Evolutionary conservation across 2,888 invertebrate species (phyloP), one percentile per base, ranked within the genome.

Genomic region (Crematogaster levior): DNA sequence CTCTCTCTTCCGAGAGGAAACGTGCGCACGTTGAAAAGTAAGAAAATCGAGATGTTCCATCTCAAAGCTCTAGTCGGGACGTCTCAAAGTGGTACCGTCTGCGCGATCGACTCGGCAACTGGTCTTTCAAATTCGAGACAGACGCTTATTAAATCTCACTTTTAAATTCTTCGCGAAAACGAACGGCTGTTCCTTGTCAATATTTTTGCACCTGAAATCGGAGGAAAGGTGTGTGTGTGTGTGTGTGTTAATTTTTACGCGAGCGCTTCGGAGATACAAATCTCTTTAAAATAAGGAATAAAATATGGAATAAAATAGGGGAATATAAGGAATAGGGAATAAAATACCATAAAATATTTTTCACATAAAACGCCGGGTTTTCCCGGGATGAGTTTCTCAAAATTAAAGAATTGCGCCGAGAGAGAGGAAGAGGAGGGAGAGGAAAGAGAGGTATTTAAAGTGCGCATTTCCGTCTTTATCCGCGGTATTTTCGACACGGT

Each of bases 401-500:
- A 37, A 10, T 66, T 34, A 37, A 37, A n/a, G 9, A 72, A 27
- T 15, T 24, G 21, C 12, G 73, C n/a, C n/a, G n/a, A 73, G 6
- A 27, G 37, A 34, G 12, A 51, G 10, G 15, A 12, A 34, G 15
- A 34, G 37, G 18, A 21, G 37, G 9, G 15, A n/a, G 40, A n/a
- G 40, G 21, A 40, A 24, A 30, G 40, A 24, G n/a, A 40, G 37
- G 6, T 34, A 18, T 72, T 43, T 34, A 18, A 79, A 34, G 12
- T 24, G 43, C 72, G 43, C 43, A 56, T 72, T 79, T 70, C 72
- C 56, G 21, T 21, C 40, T 61, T 70, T 53, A 43, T 72, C 43
- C 56, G 18, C 34, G n/a, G 56, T 34, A 56, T 56, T 53, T 72
- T 53, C 56, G 72, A 56, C 56, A 43, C 68, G 77, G 43, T 70